Conservation (phyloP, 2,113 vertebrate species). For the Mobula birostris region DNA sequence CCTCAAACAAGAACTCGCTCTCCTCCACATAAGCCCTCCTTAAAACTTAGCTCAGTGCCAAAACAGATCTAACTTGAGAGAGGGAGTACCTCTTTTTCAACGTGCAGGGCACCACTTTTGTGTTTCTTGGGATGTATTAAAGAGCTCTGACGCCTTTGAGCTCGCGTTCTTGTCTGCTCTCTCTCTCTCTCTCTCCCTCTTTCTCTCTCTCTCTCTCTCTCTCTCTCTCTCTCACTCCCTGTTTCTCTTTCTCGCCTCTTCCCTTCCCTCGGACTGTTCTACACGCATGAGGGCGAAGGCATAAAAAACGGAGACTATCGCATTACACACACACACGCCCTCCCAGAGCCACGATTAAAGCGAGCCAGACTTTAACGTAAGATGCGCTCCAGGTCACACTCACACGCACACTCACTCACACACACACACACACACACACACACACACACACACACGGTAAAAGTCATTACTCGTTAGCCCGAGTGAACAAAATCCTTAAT, state of each 20-base stretch:
- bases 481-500: neutral
- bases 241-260: neutral
- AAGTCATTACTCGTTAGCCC: neutral
- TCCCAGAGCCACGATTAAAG: constrained; percentile 8
- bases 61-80: neutral
- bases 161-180: neutral
- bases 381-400: neutral
- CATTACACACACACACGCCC: constrained; percentile 24
- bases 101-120: neutral
- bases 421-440: neutral
- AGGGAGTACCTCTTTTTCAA: neutral
- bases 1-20: neutral
- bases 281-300: neutral
- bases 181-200: too few species aligned
- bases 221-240: too few species aligned
- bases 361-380: neutral
- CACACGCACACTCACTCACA: too few species aligned
- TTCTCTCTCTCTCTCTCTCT: neutral
- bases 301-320: constrained; percentile 14
- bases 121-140: neutral
- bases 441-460: neutral
- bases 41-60: neutral
- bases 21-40: neutral
- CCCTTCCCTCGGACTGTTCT: neutral
- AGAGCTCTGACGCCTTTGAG: neutral